These are phyloP conservation scores for Calcarius lapponicus DNA, from an alignment of 2,797 vertebrate species.

Conservation along the genomic window DNA sequence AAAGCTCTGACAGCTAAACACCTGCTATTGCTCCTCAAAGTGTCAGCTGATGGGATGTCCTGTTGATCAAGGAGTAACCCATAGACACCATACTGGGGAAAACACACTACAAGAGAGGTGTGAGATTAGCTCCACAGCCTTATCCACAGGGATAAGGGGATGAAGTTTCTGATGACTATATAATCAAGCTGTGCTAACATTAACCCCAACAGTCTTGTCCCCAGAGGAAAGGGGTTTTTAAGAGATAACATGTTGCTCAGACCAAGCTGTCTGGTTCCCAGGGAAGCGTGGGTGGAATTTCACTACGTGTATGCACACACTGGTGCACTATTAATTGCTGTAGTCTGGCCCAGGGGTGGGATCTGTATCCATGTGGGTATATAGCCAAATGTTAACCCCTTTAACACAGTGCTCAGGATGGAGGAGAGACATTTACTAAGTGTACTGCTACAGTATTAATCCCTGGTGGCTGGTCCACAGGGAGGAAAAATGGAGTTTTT, in stretches of 20 bases:
- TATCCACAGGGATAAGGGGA: background rate
- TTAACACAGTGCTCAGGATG: background rate
- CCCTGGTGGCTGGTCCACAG: background rate
- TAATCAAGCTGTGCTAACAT: background rate
- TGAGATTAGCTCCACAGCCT: background rate
- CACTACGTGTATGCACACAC: rapidly evolving
- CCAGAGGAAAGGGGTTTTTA: background rate
- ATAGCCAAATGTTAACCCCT: background rate
- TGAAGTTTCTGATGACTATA: background rate
- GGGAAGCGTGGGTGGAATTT: background rate
- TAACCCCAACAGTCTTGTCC: background rate
- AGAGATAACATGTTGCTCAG: background rate
- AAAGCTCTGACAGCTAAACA: background rate
- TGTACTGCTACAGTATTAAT: background rate
- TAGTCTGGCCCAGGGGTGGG: background rate
- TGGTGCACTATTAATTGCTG: background rate
- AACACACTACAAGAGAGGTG: background rate
- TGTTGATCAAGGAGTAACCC: background rate
- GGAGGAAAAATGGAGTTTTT: background rate
- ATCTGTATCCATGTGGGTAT: background rate
- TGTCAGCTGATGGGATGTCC: background rate
- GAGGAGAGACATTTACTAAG: background rate
- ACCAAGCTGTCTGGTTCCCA: rapidly evolving
- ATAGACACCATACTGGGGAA: rapidly evolving
- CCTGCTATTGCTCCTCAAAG: background rate